These are phyloP conservation scores for Zoanthus sansibaricus DNA, from an alignment of 92 coral and sea anemone species.

Conservation along the genomic window DNA sequence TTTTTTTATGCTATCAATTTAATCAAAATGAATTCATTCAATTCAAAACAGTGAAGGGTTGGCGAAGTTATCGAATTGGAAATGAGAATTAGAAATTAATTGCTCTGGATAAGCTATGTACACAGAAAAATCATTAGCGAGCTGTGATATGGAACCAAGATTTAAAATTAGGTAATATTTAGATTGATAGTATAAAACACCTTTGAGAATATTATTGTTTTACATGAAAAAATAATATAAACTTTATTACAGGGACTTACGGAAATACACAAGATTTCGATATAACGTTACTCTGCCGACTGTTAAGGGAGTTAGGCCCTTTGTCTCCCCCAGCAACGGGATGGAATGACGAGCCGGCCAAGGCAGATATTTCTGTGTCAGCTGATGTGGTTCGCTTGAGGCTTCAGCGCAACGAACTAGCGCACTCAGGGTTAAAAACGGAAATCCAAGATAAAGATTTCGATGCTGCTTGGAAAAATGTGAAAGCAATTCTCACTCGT, in stretches of 20 bases:
- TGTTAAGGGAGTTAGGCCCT: not conserved
- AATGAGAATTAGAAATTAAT: no score
- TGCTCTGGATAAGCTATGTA: no score
- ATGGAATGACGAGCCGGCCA: conserved; percentile 16
- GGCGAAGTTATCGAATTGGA: no score
- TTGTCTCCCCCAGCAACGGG: conserved; percentile 24
- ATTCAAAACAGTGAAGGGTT: no score
- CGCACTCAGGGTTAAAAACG: conserved; percentile 25
- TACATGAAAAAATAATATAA: no score
- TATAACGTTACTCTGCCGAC: conserved; percentile 7
- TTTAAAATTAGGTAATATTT: no score
- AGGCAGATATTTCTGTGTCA: conserved; percentile 3
- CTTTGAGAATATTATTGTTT: no score
- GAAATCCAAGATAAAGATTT: not conserved
- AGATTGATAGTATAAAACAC: no score
- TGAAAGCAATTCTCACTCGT: conserved; percentile 6
- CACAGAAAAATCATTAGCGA: no score
- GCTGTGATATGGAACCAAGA: no score
- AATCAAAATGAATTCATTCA: no score
- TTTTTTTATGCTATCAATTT: no score
- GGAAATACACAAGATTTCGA: conserved; percentile 32
- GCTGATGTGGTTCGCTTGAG: conserved; percentile 33
- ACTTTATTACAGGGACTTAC: conserved; percentile 11
- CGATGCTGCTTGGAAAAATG: not conserved
- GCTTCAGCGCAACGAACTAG: conserved; percentile 24